Percentiles rank a stretch among this genome's conserved stretches.
These are phyloP conservation scores for Otolemur garnettii DNA, from an alignment of 2,113 vertebrate genomes.

Conservation along the genomic window DNA sequence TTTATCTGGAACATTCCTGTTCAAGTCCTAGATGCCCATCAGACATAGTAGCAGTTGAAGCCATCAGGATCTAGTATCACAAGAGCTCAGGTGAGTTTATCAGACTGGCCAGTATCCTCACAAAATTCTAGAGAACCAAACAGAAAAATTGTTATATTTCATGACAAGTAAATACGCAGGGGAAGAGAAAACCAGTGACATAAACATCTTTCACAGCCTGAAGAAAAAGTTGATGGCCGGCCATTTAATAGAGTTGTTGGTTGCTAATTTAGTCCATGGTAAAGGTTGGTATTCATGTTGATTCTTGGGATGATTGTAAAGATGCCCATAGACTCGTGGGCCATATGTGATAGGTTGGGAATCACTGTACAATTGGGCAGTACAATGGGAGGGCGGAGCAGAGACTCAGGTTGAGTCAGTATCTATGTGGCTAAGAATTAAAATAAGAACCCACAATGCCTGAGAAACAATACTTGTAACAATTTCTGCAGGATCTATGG, in stretches of 20 bases:
- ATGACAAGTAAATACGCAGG: not conserved
- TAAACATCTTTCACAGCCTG: not conserved
- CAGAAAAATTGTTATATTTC: not conserved
- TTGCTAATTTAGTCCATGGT: not conserved
- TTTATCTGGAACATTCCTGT: not conserved
- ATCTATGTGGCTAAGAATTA: not conserved
- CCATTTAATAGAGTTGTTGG: not conserved
- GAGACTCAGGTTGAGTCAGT: not conserved
- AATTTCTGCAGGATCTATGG: not conserved
- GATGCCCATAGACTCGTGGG: not conserved
- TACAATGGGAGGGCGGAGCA: not conserved
- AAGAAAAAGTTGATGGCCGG: not conserved
- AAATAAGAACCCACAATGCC: not conserved
- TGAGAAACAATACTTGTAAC: not conserved
- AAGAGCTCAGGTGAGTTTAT: not conserved
- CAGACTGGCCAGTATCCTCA: not conserved
- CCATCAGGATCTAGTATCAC: not conserved
- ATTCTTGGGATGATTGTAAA: not conserved
- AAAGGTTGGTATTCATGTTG: not conserved
- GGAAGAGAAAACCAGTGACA: not conserved
- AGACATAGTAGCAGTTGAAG: not conserved
- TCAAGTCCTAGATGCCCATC: not conserved
- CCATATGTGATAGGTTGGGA: not conserved
- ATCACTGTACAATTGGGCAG: not conserved
- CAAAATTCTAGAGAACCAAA: not conserved